Conservation (phyloP, 2,888 invertebrate species). For the Philaethria dido region DNA sequence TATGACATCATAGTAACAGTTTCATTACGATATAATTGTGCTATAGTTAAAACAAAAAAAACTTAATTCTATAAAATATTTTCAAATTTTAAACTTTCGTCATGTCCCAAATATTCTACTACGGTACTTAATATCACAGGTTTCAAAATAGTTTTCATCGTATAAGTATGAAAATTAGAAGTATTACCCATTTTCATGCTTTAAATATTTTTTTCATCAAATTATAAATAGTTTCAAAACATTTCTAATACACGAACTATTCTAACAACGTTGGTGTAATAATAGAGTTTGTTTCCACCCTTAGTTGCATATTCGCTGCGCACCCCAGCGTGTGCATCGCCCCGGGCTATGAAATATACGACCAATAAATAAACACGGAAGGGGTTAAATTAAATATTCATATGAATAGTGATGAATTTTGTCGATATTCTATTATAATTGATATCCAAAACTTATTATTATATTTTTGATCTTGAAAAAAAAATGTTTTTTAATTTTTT, state of each 20-base stretch:
- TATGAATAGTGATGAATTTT: constrained; percentile 60
- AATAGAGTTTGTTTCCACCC: constrained; percentile 28
- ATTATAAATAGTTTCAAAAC: constrained; percentile 5
- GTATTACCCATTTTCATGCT: no score
- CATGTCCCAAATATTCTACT: no score
- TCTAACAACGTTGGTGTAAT: constrained; percentile 17
- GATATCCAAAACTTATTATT: not conserved
- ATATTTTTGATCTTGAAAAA: no score
- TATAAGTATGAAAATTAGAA: no score
- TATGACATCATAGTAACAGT: no score
- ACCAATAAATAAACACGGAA: constrained; percentile 80
- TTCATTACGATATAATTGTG: no score
- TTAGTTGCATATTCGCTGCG: constrained; percentile 57
- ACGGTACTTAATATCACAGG: no score
- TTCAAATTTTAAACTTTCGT: no score
- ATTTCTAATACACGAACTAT: constrained; percentile 14
- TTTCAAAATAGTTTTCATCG: no score
- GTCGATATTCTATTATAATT: constrained; percentile 13
- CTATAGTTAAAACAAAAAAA: no score
- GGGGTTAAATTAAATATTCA: constrained; percentile 83
- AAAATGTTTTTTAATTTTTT: no score
- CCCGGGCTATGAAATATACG: constrained; percentile 80
- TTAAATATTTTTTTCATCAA: not conserved
- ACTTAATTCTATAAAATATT: no score
- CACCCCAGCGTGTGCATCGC: constrained; percentile 70